Conservation (phyloP, 1,140 invertebrate species). For the Teleogryllus occipitalis region DNA sequence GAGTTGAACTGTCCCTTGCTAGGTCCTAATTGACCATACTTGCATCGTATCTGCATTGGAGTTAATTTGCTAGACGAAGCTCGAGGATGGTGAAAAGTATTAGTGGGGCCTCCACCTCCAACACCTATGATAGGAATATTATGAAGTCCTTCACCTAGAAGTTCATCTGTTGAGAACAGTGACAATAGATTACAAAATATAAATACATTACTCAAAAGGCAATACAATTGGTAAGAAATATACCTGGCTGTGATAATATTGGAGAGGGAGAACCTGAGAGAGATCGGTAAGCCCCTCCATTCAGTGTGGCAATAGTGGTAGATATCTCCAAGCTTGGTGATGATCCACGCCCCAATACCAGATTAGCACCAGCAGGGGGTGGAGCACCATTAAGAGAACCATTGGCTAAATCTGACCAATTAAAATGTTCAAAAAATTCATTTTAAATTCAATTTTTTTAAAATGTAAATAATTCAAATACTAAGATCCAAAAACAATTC, state of each 20-base stretch:
- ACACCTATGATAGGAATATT: conserved; percentile 34
- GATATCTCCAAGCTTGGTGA: conserved; percentile 40
- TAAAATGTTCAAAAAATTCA: not conserved
- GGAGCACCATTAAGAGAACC: conserved; percentile 34
- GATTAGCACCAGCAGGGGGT: conserved; percentile 24
- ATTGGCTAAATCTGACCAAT: conserved; percentile 34
- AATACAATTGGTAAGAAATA: not conserved
- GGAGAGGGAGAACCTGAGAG: conserved; percentile 54
- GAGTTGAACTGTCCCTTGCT: conserved; percentile 91
- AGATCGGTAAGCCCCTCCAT: conserved; percentile 40
- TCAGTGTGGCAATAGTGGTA: conserved; percentile 26
- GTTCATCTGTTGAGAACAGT: conserved; percentile 32
- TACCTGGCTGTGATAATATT: conserved; percentile 43
- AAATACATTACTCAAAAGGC: not conserved
- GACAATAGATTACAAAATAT: not conserved
- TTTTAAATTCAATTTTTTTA: too few relatives aligned
- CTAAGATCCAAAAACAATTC: too few relatives aligned
- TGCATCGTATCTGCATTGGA: conserved; percentile 79
- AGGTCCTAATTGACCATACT: conserved; percentile 87
- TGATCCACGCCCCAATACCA: conserved; percentile 40
- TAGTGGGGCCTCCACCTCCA: not conserved
- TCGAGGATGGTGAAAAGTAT: conserved; percentile 20
- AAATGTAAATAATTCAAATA: not conserved
- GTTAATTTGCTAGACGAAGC: conserved; percentile 45
- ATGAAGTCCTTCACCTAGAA: conserved; percentile 37